Evolutionary conservation across 2,888 invertebrate genomes (phyloP), one percentile per base, ranked within the genome.

Genomic region (Thymelicus lineola): DNA sequence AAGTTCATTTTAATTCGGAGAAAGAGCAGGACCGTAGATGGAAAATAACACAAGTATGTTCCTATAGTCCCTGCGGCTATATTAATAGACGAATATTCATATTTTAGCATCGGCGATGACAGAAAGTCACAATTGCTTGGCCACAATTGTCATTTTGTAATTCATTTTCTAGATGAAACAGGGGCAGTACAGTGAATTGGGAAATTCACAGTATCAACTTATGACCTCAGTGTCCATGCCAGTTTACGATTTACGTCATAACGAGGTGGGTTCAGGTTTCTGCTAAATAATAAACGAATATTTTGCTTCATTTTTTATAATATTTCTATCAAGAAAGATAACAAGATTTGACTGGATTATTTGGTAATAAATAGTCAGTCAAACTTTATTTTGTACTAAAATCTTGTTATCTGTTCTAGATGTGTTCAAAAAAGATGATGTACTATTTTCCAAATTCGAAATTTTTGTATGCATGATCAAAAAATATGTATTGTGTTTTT

Each of bases 211-310:
- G 71, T 97, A 97, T 85, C 96, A 97, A 78, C 94, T 98, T 84
- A 97, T 98, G 96, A 98, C 98, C 14, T 98, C 98, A 7, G 97
- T 98, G 15, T 97, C 98, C 70, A 96, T 98, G 94, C 98, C 98
- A 7, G 98, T 98, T 48, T 98, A 98, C 86, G 98, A 98, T 92
- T 95, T 96, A 77, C 96, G 97, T 60, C 96, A 97, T 77, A 96
- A 97, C 88, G 97, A 97, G 95, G 97, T 97, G 95, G 95, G 96
- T 81, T 76, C 67, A 63, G 66, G 72, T 72, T 70, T 64, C 58
- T 71, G 70, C 70, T 68, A 53, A 36, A 70, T 68, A 38, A 66
- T 67, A 60, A 66, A 72, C 62, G 72, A 48, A 71, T 72, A 58
- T 59, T 69, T 67, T 68, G 65, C 57, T 46, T 53, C n/a, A 42